Conservation (phyloP, 2,113 vertebrate species). For the Glaucidium brasilianum region DNA sequence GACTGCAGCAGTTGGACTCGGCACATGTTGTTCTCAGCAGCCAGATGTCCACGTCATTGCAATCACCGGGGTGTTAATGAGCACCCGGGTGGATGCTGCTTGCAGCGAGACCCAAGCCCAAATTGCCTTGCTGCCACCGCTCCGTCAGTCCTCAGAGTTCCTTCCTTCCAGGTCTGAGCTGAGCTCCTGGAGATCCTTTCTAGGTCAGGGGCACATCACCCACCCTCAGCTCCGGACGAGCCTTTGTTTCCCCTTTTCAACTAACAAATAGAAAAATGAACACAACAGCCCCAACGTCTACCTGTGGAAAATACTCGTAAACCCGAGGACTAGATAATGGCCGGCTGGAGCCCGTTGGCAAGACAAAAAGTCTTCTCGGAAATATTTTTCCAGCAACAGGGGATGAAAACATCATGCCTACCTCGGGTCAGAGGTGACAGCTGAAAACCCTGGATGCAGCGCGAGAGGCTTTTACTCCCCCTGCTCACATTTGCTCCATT, state of each 20-base stretch:
- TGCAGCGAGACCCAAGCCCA: rapidly evolving
- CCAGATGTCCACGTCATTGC: not conserved
- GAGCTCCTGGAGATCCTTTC: not conserved
- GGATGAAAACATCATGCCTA: not conserved
- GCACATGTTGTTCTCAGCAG: not conserved
- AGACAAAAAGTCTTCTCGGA: not conserved
- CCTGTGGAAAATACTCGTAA: not conserved
- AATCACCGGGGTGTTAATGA: not conserved
- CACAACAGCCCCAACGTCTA: not conserved
- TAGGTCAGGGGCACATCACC: not conserved
- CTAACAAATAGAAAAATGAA: not conserved
- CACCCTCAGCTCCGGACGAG: rapidly evolving
- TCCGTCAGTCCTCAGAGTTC: not conserved
- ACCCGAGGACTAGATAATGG: not conserved
- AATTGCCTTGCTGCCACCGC: not conserved
- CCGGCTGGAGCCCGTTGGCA: not conserved
- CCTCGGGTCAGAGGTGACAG: not conserved
- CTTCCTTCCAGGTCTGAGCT: not conserved
- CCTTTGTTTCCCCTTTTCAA: not conserved
- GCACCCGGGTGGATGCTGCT: not conserved
- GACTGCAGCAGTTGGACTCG: not conserved
- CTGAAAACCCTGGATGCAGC: not conserved
- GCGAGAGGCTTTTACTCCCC: not conserved
- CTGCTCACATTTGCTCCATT: not conserved
- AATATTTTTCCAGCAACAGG: not conserved